These are phyloP conservation scores for Brenthis hecate DNA, from an alignment of 2,888 invertebrate genomes.

Conservation along the genomic window DNA sequence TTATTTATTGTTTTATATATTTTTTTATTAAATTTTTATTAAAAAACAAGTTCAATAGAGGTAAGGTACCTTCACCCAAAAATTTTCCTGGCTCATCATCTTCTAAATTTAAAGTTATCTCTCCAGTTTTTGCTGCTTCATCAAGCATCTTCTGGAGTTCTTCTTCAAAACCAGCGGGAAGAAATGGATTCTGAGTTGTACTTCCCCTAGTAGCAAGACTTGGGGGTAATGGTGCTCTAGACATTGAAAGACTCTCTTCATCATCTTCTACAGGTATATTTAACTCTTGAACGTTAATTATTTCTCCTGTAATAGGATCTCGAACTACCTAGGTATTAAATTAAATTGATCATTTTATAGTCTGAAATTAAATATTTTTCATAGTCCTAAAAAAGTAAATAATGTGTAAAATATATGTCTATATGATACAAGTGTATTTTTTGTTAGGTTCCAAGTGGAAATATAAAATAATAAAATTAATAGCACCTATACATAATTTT, in stretches of 20 bases:
- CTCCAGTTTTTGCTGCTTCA: constrained; percentile 57
- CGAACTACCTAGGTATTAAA: constrained; percentile 81
- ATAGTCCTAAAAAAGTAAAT: no score
- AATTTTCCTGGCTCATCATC: constrained; percentile 71
- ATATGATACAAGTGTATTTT: no score
- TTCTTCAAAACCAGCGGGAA: constrained; percentile 91
- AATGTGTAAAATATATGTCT: no score
- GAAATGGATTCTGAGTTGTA: constrained; percentile 91
- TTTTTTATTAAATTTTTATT: background rate
- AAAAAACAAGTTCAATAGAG: background rate
- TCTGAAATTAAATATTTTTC: no score
- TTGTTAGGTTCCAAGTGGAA: no score
- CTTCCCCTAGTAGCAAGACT: constrained; percentile 88
- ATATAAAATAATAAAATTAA: no score
- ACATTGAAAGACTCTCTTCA: constrained; percentile 85
- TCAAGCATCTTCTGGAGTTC: constrained; percentile 74
- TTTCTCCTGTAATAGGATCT: constrained; percentile 89
- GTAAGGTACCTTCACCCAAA: constrained; percentile 71
- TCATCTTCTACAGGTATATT: constrained; percentile 72
- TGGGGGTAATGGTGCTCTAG: constrained; percentile 88
- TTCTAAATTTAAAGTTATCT: constrained; percentile 68
- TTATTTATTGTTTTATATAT: background rate
- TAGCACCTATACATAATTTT: no score
- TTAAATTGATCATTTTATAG: constrained; percentile 38
- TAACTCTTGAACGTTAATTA: constrained; percentile 84